Evolutionary conservation across 2,797 vertebrate genomes (phyloP), one percentile per base, ranked within the genome.

Genomic region (Odontamblyopus lacepedii): DNA sequence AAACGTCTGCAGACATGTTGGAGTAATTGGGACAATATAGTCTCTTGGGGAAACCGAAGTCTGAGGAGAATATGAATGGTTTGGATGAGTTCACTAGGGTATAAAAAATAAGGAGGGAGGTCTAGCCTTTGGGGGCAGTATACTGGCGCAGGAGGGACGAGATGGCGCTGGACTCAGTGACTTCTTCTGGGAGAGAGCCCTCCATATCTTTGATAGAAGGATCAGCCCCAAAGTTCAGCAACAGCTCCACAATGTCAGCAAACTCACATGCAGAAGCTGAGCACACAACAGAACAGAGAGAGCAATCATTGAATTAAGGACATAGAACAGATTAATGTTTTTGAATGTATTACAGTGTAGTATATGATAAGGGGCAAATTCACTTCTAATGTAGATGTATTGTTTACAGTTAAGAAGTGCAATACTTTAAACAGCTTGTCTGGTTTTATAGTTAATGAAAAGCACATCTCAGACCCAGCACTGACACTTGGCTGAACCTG

Each of bases 181-280:
- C 97, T 91, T 98, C 96, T 72, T 96, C 95, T 0, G 98, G 97
- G 64, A 98, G 93, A 73, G 95, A 97, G 72, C 97, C 98, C 61
- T 99, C 98, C 75, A 95, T 92, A 90, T 99, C 98, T 84, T 95
- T 96, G 78, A 98, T 95, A 1, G 85, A 89, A 1, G 97, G 95
- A 91, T 99, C 94, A 0, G 97, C 98, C 19, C 97, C 97, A 0
- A 92, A 88, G 69, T 93, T 92, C 80, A 99, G 94, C 79, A 99
- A 92, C 63, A 99, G 93, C 86, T 98, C 95, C 83, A 99, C 98
- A 1, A 98, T 95, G 76, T 98, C 97, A 18, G 92, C 77, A 81
- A 98, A 99, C 91, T 99, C 98, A 0, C 97, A 99, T 9, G 97
- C 96, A 0, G 98, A 96, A 1, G 97, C 97, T 99, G 80, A 0